These are phyloP conservation scores for Tachyglossus aculeatus DNA, from an alignment of 2,797 vertebrate species.

Conservation along the genomic window DNA sequence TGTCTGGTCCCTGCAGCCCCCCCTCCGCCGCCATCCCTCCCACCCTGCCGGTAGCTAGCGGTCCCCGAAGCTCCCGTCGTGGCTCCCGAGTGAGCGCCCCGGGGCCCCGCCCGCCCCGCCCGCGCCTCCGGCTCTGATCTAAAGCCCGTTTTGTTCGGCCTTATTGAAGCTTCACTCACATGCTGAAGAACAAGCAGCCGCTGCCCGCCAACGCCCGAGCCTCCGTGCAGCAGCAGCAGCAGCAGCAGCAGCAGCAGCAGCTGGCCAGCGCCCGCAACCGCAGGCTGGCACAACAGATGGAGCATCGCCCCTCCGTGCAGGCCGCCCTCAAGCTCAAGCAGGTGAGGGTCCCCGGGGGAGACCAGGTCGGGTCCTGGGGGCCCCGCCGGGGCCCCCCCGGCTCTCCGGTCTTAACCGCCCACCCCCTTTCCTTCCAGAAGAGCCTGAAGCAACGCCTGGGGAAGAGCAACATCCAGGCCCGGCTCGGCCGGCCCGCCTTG, in stretches of 20 bases:
- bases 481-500: conserved; percentile 88
- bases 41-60: conserved; percentile 55
- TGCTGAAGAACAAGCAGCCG: conserved; percentile 99
- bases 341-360: conserved; percentile 85
- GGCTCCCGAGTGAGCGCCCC: conserved; percentile 60
- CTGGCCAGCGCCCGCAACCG: conserved; percentile 96
- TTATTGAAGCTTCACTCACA: conserved; percentile 99
- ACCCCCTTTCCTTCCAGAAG: conserved; percentile 78
- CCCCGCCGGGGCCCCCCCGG: not conserved
- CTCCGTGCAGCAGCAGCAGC: conserved; percentile 94
- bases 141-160: conserved; percentile 85
- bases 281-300: conserved; percentile 98
- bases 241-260: conserved; percentile 94
- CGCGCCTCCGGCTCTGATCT: conserved; percentile 78
- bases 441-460: conserved; percentile 96
- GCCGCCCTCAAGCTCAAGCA: conserved; percentile 96
- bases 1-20: conserved; percentile 36
- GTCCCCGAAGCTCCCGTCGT: conserved; percentile 58
- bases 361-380: conserved; percentile 7
- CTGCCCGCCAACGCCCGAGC: conserved; percentile 94
- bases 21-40: conserved; percentile 60
- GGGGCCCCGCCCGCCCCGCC: no score
- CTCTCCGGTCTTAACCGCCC: conserved; percentile 52
- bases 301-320: conserved; percentile 97
- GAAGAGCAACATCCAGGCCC: conserved; percentile 96